Percentiles rank a stretch among this genome's conserved stretches.
Conservation (phyloP, 2,113 vertebrate genomes). For the Chlamydotis undulata region DNA sequence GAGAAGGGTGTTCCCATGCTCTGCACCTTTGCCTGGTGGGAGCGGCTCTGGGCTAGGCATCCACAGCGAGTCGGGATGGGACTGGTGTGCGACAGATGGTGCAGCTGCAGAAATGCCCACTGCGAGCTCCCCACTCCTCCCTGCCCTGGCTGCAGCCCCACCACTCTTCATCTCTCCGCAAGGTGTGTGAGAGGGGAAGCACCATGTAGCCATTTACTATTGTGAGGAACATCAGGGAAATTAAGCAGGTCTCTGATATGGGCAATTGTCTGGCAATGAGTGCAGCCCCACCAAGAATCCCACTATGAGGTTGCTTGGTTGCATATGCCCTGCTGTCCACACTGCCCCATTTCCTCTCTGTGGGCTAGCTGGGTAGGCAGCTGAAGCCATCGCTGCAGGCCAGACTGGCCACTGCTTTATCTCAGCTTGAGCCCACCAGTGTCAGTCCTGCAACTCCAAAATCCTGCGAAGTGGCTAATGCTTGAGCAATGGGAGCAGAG, state of each 20-base stretch:
- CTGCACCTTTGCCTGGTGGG: background rate
- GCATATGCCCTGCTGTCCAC: background rate
- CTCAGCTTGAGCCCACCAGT: background rate
- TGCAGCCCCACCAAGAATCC: background rate
- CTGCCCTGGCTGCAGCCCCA: background rate
- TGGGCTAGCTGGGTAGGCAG: background rate
- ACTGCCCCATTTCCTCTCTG: background rate
- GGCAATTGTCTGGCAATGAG: background rate
- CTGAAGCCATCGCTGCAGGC: background rate
- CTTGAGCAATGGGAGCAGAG: background rate
- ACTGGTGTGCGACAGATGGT: accelerated
- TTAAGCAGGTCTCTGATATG: background rate
- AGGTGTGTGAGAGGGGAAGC: background rate
- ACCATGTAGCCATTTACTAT: background rate
- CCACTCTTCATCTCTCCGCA: background rate
- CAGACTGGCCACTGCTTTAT: background rate
- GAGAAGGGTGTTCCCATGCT: background rate
- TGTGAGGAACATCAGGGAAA: background rate
- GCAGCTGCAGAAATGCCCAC: background rate
- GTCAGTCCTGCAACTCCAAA: background rate
- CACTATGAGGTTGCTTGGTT: background rate
- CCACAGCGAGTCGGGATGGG: background rate
- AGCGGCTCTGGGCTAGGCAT: background rate
- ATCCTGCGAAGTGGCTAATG: background rate
- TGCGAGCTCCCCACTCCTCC: background rate